Percentiles rank a stretch among this genome's conserved stretches.
Conservation (phyloP, 2,113 vertebrate species). For the Labrus mixtus region DNA sequence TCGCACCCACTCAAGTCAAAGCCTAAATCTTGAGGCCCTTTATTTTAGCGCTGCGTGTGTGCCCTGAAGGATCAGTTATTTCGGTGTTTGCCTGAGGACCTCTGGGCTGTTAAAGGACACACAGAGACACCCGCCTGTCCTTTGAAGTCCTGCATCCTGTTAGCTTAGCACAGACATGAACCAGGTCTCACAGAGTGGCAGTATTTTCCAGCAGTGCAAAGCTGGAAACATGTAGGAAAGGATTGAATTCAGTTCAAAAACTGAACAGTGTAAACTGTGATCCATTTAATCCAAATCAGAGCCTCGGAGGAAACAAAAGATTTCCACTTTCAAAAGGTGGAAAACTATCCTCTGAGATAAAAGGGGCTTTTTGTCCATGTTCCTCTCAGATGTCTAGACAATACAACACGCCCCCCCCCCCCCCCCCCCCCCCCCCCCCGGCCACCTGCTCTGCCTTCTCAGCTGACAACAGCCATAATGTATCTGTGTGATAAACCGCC, state of each 20-base stretch:
- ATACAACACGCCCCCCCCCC: constrained; percentile 63
- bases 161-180: constrained; percentile 34
- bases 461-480: constrained; percentile 65
- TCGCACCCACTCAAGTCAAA: constrained; percentile 52
- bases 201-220: background rate
- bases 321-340: constrained; percentile 64
- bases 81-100: constrained; percentile 61
- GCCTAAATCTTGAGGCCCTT: constrained; percentile 54
- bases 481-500: constrained; percentile 62
- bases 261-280: constrained; percentile 19
- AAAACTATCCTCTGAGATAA: constrained; percentile 60
- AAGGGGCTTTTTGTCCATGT: constrained; percentile 58
- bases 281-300: constrained; percentile 48
- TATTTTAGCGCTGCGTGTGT: constrained; percentile 59
- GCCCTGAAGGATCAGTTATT: constrained; percentile 72
- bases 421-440: too few relatives aligned
- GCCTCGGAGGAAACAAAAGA: constrained; percentile 51
- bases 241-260: constrained; percentile 20
- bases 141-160: constrained; percentile 69
- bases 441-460: constrained; percentile 79
- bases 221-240: background rate
- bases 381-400: constrained; percentile 70
- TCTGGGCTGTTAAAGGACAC: constrained; percentile 57
- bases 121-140: constrained; percentile 56
- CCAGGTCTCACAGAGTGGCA: constrained; percentile 9